These are phyloP conservation scores for Sussaba pulchella DNA, from an alignment of 2,888 invertebrate species.

Conservation along the genomic window DNA sequence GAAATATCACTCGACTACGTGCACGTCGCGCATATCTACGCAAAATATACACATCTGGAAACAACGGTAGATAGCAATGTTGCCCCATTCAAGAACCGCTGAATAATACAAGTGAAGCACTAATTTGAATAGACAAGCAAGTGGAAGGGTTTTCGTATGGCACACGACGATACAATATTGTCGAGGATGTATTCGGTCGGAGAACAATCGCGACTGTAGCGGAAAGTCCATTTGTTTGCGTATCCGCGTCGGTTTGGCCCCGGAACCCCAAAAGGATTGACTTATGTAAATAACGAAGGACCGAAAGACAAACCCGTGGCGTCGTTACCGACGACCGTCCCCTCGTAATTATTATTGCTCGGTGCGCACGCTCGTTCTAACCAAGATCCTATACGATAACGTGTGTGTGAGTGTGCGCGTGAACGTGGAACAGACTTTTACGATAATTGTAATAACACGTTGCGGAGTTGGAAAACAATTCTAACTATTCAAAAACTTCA, in stretches of 20 bases:
- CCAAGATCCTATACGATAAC: slow-evolving; percentile 71
- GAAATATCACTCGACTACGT: no score
- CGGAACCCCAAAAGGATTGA: slow-evolving; percentile 69
- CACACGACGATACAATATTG: slow-evolving; percentile 11
- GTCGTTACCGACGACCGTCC: slow-evolving; percentile 44
- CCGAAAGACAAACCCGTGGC: slow-evolving; percentile 65
- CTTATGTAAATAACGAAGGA: slow-evolving; percentile 73
- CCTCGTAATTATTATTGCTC: slow-evolving; percentile 11
- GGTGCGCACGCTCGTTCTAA: slow-evolving; percentile 32
- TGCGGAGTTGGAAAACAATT: background rate
- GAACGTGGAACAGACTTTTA: background rate
- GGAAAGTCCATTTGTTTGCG: slow-evolving; percentile 56
- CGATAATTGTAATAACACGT: background rate
- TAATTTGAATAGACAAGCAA: slow-evolving; percentile 15
- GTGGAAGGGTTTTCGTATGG: background rate
- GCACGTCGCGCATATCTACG: background rate
- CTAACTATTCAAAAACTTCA: no score
- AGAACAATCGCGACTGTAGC: slow-evolving; percentile 17
- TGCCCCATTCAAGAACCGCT: background rate
- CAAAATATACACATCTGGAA: background rate
- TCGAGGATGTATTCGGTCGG: slow-evolving; percentile 16
- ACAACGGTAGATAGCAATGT: background rate
- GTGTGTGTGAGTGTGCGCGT: no score
- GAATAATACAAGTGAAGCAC: slow-evolving; percentile 12
- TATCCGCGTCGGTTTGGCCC: slow-evolving; percentile 60